Evolutionary conservation across 1,140 invertebrate genomes (phyloP).

Genomic region (Akabosia matsudoensis): DNA sequence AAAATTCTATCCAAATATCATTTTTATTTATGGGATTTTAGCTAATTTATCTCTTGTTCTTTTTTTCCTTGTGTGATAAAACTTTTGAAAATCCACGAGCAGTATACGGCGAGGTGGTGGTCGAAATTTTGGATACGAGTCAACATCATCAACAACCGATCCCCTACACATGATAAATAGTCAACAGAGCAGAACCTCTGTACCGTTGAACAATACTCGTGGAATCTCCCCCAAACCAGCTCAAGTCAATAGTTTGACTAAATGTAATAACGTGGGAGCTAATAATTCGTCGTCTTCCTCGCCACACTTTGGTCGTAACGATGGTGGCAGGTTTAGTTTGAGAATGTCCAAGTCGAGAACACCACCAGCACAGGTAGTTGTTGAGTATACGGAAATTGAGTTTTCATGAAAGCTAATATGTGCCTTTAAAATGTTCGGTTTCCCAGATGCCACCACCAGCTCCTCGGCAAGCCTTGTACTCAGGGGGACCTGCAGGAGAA

Average conservation of each 20-base stretch:
- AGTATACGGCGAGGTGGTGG: constrained; percentile 29
- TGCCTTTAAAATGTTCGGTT: too few relatives aligned
- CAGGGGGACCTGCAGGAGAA: background rate
- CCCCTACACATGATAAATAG: constrained; percentile 8
- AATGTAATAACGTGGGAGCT: constrained; percentile 20
- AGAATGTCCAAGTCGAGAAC: constrained; percentile 51
- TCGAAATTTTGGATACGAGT: constrained; percentile 34
- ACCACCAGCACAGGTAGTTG: background rate
- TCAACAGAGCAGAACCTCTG: constrained; percentile 32
- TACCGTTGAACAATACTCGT: constrained; percentile 25
- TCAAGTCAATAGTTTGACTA: constrained; percentile 34
- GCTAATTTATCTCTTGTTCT: too few relatives aligned
- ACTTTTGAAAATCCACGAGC: background rate
- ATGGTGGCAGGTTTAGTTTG: constrained; percentile 66
- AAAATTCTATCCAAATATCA: too few relatives aligned
- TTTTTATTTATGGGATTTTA: too few relatives aligned
- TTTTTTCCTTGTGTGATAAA: constrained; percentile 5
- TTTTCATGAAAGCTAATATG: background rate
- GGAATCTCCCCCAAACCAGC: constrained; percentile 38
- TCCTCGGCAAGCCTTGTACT: background rate
- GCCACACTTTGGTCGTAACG: constrained; percentile 57
- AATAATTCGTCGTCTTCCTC: constrained; percentile 22
- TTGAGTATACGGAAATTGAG: background rate
- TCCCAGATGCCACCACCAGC: constrained; percentile 6
- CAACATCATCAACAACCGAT: constrained; percentile 12